A percentile compares a stretch with the other conserved stretches of the same genome.
phyloP scores from a whole-genome alignment of 2,797 vertebrate species.

The Rousettus madagascariensis region DNA sequence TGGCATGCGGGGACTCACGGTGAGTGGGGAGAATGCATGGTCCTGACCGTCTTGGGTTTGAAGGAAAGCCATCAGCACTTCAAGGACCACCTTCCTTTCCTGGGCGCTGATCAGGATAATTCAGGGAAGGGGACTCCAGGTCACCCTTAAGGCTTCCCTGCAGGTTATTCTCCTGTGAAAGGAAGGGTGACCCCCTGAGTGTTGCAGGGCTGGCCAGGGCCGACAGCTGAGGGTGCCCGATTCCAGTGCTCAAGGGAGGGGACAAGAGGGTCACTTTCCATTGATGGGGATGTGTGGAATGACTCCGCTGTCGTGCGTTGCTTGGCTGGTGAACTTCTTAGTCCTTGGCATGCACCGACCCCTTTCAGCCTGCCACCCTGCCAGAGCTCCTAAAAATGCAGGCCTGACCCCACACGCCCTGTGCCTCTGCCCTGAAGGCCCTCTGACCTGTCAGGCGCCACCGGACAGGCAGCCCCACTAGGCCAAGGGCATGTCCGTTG shows the following conservation, averaged over 20 bases:
- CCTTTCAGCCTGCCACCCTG: not conserved
- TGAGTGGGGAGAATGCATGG: not conserved
- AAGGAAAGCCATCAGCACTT: not conserved
- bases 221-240: not conserved
- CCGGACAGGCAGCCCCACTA: not conserved
- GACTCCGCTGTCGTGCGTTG: not conserved
- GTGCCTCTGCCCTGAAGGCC: not conserved
- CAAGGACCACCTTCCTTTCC: not conserved
- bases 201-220: not conserved
- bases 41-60: not conserved
- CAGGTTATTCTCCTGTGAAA: not conserved
- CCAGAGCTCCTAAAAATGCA: not conserved
- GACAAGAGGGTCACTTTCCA: not conserved
- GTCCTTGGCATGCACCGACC: rapidly evolving
- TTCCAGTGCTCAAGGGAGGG: not conserved
- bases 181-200: not conserved
- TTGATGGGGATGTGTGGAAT: not conserved
- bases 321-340: not conserved
- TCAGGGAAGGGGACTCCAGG: not conserved
- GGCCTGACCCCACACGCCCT: not conserved
- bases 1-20: rapidly evolving
- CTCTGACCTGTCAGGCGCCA: not conserved
- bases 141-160: not conserved
- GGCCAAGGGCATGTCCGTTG: not conserved
- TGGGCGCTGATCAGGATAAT: not conserved